Evolutionary conservation across 2,113 vertebrate genomes (phyloP), one percentile per base, ranked within the genome.

Genomic region (Cyprinodon brontotheroides): DNA sequence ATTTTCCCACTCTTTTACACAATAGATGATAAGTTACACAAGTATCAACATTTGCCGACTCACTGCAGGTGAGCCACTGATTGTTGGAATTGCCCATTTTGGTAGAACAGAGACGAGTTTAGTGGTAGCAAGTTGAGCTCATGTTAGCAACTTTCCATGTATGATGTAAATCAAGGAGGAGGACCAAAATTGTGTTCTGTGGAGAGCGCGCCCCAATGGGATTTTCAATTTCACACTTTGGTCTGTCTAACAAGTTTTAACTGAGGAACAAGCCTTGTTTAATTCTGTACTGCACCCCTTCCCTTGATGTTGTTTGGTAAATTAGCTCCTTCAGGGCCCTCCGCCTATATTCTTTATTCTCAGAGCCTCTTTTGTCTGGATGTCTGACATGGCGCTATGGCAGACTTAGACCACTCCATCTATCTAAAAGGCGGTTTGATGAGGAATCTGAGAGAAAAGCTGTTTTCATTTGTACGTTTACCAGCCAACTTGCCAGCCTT

Each of bases 361-460:
- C 74, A 89, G 67, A 79, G 84, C 60, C 50, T 61, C 84, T 86
- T 84, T 82, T 90, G 78, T 91, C 87, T 90, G 75, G 83, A 53
- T 89, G 80, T 84, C 78, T 92, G 91, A 87, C 86, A 92, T 83
- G 81, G 89, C 79, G 86, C 79, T 11, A 65, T 84, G 78, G 90
- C 86, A 89, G 80, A 81, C 50, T 88, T 87, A 83, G 75, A 83
- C 82, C 78, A 84, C 86, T 89, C 84, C 82, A 80, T 71, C 68
- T 90, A 81, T 79, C 92, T 91, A 87, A 80, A 80, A 91, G 80
- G 77, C 50, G 92, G 88, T 88, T 89, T 82, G 90, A 91, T 90
- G 45, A 77, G 89, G 91, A 93, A 91, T 78, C 74, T 80, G 80
- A 74, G 86, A 86, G 89, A 91, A 92, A 88, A 91, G 87, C 86